Base-by-base conservation (phyloP, 2,113 vertebrate genomes). In the Ceratotherium simum region DNA sequence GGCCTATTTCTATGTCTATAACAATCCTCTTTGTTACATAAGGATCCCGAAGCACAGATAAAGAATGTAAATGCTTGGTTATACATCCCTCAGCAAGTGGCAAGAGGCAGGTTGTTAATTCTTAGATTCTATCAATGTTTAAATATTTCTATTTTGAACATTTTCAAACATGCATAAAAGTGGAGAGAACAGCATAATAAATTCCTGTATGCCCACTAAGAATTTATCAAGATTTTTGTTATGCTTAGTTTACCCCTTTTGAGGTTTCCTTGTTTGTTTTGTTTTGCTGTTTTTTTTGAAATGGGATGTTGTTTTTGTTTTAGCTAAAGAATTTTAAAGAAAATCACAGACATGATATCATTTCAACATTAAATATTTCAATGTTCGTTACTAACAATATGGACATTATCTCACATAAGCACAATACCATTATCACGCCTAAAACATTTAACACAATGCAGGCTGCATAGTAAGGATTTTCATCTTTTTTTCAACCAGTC, bases 61-160 rank as follows among this genome's bases (percentile, higher is more conserved):
- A 36, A 67, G 46, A 92, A 89, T 67, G 58, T 25, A 36, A 88
- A 48, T 31, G 12, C 42, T 27, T 56, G 21, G 56, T 62, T 64
- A 62, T 72, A 17, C 21, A 64, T 54, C 64, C 64, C 42, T 91
- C 7, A 72, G 42, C 33, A 20, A 80, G 58, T n/a, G 67, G 29
- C 58, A 87, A 48, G 39, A 79, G 25, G 25, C 13, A 39, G 48
- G 29, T 17, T 87, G 39, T 56, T 46, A 31, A n/a, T 86, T 78
- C 46, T 58, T 79, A 58, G 65, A 73, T 51, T 96, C 29, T 56
- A 73, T 48, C 46, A 72, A 31, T 65, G 46, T 73, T 82, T 67
- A 73, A 92, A 88, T 82, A 39, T 92, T 88, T 82, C 36, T 76
- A 60, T 60, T 76, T 58, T 75, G 46, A 88, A 65, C 64, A 46